Evolutionary conservation across 2,113 vertebrate genomes (phyloP).

Genomic region (Gobius niger): DNA sequence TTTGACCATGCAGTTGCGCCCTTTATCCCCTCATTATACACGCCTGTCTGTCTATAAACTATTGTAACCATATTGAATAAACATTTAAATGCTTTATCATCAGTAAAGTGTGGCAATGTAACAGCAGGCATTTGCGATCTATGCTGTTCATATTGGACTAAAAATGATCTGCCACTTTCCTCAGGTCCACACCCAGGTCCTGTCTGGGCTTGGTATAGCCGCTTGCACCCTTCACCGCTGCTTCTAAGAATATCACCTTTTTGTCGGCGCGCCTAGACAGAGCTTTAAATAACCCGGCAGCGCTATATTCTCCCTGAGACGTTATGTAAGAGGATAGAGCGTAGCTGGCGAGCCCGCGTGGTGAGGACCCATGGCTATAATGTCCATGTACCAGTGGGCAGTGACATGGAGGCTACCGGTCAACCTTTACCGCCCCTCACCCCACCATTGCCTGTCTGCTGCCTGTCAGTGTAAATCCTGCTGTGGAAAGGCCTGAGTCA

Average conservation of each 20-base stretch:
- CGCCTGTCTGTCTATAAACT: too few species aligned
- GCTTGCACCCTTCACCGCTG: constrained; percentile 76
- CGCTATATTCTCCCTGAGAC: constrained; percentile 77
- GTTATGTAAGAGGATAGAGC: constrained; percentile 81
- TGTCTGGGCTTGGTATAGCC: constrained; percentile 76
- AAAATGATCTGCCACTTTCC: constrained; percentile 71
- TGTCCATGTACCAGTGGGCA: constrained; percentile 31
- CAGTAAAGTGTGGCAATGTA: neutral
- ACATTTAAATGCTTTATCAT: neutral
- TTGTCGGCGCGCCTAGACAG: constrained; percentile 77
- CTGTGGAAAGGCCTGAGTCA: constrained; percentile 72
- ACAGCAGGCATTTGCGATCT: constrained; percentile 5
- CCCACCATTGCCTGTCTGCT: constrained; percentile 47
- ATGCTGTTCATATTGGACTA: constrained; percentile 63
- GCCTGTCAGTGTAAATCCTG: constrained; percentile 68
- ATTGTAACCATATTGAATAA: neutral
- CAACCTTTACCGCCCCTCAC: constrained; percentile 7
- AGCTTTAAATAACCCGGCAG: constrained; percentile 73
- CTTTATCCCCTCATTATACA: too few species aligned
- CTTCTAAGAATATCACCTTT: constrained; percentile 81
- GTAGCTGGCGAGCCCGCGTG: constrained; percentile 51
- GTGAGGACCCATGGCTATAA: constrained; percentile 39
- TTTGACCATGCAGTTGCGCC: too few species aligned
- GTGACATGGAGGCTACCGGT: neutral
- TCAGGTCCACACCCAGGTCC: constrained; percentile 74